Evolutionary conservation across 1,140 invertebrate species (phyloP).

Genomic region (Cecropterus lyciades): DNA sequence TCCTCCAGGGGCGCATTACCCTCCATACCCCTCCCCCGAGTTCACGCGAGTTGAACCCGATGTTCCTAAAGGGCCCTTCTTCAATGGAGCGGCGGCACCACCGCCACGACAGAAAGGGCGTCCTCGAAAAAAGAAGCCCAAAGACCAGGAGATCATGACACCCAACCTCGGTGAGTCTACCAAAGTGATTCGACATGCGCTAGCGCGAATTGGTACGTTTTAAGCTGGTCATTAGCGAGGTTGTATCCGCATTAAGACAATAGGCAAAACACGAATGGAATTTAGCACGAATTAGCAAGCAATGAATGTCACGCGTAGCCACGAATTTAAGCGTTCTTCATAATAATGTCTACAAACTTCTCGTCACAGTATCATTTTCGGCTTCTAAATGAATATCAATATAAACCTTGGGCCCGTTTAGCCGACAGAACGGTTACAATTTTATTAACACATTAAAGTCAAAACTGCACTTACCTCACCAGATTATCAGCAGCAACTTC

Average conservation of each 20-base stretch:
- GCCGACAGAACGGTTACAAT: conserved; percentile 80
- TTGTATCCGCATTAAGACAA: conserved; percentile 5
- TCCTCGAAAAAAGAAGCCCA: conserved; percentile 95
- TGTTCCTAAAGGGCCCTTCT: conserved; percentile 90
- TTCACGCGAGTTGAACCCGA: conserved; percentile 85
- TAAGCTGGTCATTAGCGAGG: conserved; percentile 8
- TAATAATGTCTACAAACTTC: conserved; percentile 2
- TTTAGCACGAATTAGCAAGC: conserved; percentile 10
- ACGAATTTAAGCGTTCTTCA: conserved; percentile 6
- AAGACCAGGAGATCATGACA: conserved; percentile 93
- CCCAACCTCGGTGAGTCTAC: conserved; percentile 90
- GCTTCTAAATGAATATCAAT: conserved; percentile 44
- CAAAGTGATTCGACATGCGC: conserved; percentile 33
- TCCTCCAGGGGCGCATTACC: conserved; percentile 83
- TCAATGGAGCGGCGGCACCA: conserved; percentile 82
- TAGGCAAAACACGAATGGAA: neutral
- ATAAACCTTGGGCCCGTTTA: conserved; percentile 46
- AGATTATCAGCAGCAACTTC: conserved; percentile 78
- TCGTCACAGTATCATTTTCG: conserved; percentile 7
- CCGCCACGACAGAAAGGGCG: conserved; percentile 94
- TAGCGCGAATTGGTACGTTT: conserved; percentile 42
- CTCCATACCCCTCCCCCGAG: conserved; percentile 79
- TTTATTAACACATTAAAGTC: conserved; percentile 83
- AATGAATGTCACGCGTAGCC: conserved; percentile 7
- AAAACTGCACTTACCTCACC: conserved; percentile 77